Evolutionary conservation across 1,140 invertebrate genomes (phyloP), one percentile per base, ranked within the genome.

Genomic region (Bombus terrestris): DNA sequence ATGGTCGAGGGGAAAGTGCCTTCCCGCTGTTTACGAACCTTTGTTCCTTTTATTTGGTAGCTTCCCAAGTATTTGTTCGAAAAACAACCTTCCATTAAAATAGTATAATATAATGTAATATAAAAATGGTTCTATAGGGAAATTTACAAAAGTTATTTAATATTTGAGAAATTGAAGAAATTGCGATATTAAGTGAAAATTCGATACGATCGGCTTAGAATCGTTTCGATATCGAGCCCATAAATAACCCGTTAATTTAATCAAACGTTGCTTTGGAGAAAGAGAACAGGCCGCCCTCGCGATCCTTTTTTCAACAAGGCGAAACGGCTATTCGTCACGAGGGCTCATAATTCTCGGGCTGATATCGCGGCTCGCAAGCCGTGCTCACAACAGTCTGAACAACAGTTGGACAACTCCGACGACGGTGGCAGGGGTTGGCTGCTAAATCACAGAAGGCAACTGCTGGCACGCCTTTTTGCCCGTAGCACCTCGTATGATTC

Each of bases 381-480:
- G 74, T 81, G 77, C 81, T 72, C 83, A 35, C 75, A 81, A 82
- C 79, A 77, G 81, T 64, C 59, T 62, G 74, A 81, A 88, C 86
- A 90, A 90, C 86, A 90, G 88, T 90, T 81, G 89, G 80, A 81
- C 80, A 90, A 90, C 79, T 90, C 69, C 35, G 41, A 64, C 22
- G 72, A 66, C 64, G 73, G 35, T 79, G 74, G 59, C 72, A 72
- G 73, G 64, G 69, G 83, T 41, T 69, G 68, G 73, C 53, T 77
- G 62, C 25, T 89, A 89, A 90, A 90, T 90, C 88, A 90, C 43
- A 43, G 62, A 41, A 72, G 73, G 72, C 62, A 86, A 87, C 74
- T 73, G 78, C 69, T 41, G 69, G 69, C 64, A 85, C 83, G 72
- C 82, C 66, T 76, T 73, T 75, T 89, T 73, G 69, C 68, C 64